phyloP scores from a whole-genome alignment of 2,113 vertebrate genomes.

The Pagrus major region DNA sequence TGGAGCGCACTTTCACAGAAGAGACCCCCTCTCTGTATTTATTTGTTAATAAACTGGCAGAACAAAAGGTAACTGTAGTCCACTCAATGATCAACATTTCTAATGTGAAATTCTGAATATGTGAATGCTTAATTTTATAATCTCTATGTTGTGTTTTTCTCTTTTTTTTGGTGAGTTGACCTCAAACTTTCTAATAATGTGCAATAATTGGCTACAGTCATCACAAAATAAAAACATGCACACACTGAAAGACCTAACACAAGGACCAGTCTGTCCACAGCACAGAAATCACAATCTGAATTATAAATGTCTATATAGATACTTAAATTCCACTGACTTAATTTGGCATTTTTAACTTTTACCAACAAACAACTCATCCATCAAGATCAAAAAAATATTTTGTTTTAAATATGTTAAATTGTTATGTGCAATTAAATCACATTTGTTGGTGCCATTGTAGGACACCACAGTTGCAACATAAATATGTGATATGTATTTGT shows the following conservation, averaged over 20 bases:
- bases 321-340: neutral
- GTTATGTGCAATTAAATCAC: neutral
- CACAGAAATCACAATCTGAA: constrained; percentile 20
- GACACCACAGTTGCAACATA: constrained; percentile 2
- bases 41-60: constrained; percentile 87
- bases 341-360: constrained; percentile 28
- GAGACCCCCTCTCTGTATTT: constrained; percentile 84
- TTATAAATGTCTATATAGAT: constrained; percentile 12
- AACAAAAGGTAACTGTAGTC: constrained; percentile 87
- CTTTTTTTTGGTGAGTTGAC: constrained; percentile 72
- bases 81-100: constrained; percentile 78
- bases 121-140: constrained; percentile 72
- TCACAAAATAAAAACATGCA: constrained; percentile 51
- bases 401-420: constrained; percentile 17
- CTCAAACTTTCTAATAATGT: constrained; percentile 46
- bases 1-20: constrained; percentile 84
- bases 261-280: constrained; percentile 13
- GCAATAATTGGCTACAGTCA: constrained; percentile 24
- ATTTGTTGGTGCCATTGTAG: neutral
- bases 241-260: constrained; percentile 37
- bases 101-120: constrained; percentile 67
- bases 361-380: neutral
- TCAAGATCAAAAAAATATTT: neutral
- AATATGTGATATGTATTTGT: constrained; percentile 37
- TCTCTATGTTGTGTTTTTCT: constrained; percentile 54